These are phyloP conservation scores for Spodoptera picta DNA, from an alignment of 2,888 invertebrate genomes.

Conservation along the genomic window DNA sequence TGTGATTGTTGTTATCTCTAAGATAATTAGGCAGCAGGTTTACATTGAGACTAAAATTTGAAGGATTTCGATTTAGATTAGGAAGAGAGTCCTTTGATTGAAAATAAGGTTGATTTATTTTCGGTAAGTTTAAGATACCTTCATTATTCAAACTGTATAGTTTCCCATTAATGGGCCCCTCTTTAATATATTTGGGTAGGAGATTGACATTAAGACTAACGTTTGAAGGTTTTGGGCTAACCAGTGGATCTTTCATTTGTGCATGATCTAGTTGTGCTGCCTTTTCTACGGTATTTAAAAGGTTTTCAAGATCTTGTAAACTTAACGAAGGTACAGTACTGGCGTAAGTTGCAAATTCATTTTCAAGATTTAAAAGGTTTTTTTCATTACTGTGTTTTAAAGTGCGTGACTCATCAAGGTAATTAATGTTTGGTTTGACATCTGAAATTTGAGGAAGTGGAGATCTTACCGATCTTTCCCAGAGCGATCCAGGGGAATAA, in stretches of 20 bases:
- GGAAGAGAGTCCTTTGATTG: too few relatives aligned
- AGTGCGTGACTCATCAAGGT: conserved; percentile 57
- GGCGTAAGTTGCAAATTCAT: conserved; percentile 72
- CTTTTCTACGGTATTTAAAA: conserved; percentile 69
- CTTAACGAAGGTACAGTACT: conserved; percentile 65
- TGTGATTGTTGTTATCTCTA: too few relatives aligned
- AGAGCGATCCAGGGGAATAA: conserved; percentile 72
- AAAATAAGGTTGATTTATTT: conserved; percentile 3
- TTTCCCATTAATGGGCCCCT: conserved; percentile 9
- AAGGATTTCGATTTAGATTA: too few relatives aligned
- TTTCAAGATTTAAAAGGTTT: conserved; percentile 74
- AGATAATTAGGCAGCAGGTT: too few relatives aligned
- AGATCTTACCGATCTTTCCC: conserved; percentile 82
- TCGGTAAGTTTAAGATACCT: not conserved
- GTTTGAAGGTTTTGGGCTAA: conserved; percentile 32
- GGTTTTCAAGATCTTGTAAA: conserved; percentile 78
- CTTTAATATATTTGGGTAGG: conserved; percentile 54
- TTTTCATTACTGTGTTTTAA: conserved; percentile 70
- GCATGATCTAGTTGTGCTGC: conserved; percentile 32
- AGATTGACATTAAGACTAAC: conserved; percentile 72
- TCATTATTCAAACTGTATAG: conserved; percentile 1
- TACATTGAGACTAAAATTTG: too few relatives aligned
- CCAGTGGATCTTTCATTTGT: conserved; percentile 27
- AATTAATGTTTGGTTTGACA: conserved; percentile 15
- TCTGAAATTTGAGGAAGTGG: conserved; percentile 57